Percentiles rank a stretch among this genome's conserved stretches.
These are phyloP conservation scores for Clitarchus hookeri DNA, from an alignment of 2,888 invertebrate genomes.

Conservation along the genomic window DNA sequence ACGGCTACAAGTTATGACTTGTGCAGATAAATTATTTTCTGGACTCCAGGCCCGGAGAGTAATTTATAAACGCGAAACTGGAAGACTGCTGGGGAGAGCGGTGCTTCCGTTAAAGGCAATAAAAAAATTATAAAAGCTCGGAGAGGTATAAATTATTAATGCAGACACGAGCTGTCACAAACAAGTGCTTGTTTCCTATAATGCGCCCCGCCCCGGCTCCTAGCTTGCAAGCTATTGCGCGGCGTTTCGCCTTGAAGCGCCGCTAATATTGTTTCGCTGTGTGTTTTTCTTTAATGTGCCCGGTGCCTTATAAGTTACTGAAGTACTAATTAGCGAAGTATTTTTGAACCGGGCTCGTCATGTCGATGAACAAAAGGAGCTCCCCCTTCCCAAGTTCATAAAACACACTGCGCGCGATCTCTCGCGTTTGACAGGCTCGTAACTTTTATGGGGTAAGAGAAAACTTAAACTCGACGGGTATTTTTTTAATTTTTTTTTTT, in stretches of 20 bases:
- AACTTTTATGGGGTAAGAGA: background rate
- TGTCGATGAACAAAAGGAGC: background rate
- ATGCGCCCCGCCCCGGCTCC: background rate
- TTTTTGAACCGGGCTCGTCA: background rate
- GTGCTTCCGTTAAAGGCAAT: slow-evolving; percentile 4
- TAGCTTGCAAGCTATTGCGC: too few species aligned
- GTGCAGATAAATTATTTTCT: slow-evolving; percentile 23
- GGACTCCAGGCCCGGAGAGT: background rate
- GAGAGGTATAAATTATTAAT: slow-evolving; percentile 14
- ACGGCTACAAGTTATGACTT: slow-evolving; percentile 24
- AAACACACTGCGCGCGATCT: background rate
- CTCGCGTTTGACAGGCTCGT: background rate
- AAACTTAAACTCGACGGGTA: background rate
- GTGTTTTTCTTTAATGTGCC: background rate
- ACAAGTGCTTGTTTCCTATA: background rate
- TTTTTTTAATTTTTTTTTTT: background rate
- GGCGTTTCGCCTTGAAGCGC: background rate
- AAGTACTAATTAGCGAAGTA: background rate
- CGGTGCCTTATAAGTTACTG: background rate
- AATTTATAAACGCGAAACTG: slow-evolving; percentile 10
- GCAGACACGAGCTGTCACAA: slow-evolving; percentile 6
- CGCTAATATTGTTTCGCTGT: background rate
- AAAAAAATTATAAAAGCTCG: slow-evolving; percentile 11
- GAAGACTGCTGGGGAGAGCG: background rate
- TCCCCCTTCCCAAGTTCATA: background rate